Evolutionary conservation across 1,140 invertebrate species (phyloP), one percentile per base, ranked within the genome.

Genomic region (Chlorops oryzae): DNA sequence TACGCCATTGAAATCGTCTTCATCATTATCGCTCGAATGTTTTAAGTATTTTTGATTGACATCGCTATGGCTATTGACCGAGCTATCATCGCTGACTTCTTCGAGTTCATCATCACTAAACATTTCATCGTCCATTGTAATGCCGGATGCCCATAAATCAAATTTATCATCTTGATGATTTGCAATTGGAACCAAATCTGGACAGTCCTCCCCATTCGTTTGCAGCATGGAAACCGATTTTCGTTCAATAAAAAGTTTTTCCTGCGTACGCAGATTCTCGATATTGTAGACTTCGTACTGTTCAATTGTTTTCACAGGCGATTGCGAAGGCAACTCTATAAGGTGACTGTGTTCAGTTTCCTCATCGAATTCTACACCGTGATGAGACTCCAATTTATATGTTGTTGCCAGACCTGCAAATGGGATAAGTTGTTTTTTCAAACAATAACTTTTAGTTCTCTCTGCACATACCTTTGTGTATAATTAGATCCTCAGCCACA

Each of bases 121-220:
- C n/a, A n/a, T n/a, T n/a, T n/a, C 13, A 5, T 12, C 17, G 4
- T 22, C 24, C 28, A 25, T 25, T 4, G 2, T 10, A 15, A 9
- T 44, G 3, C 10, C 7, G 22, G 25, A 44, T 25, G n/a, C 2
- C 24, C 3, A 23, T 22, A 13, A 6, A 3, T 44, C 22, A 2
- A 2, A n/a, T 7, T 44, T 18, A 3, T 4, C 21, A 10, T 46
- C 12, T 32, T 9, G n/a, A n/a, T n/a, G 7, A 49, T 6, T 15
- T 27, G 34, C 18, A 38, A 56, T 55, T 15, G 57, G 51, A 10
- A 58, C 50, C n/a, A 58, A 28, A 34, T 43, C 10, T 20, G 57
- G 57, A 23, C 50, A 52, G 20, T 49, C 39, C 3, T 47, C 44
- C 12, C 45, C 45, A 38, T 41, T 50, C n/a, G n/a, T n/a, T n/a